Conservation (phyloP, 2,888 invertebrate genomes). For the Frankliniella fusca region DNA sequence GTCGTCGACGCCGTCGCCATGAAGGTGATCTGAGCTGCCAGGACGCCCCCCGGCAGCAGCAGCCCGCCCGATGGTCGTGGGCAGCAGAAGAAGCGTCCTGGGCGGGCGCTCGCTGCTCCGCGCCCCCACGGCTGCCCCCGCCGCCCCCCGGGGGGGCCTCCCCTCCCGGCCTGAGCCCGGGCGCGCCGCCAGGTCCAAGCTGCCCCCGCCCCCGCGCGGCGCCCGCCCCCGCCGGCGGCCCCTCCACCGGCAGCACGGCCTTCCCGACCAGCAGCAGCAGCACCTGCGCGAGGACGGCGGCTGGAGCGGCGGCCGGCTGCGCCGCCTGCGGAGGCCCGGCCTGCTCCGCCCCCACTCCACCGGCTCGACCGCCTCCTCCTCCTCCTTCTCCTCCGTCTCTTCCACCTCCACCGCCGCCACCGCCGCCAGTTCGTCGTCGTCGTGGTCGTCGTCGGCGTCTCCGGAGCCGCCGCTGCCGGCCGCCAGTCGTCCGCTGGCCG, state of each 20-base stretch:
- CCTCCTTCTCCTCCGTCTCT: not conserved
- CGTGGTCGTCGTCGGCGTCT: not conserved
- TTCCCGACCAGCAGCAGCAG: not conserved
- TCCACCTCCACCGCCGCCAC: not conserved
- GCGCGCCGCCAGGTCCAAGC: not conserved
- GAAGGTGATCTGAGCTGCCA: not conserved
- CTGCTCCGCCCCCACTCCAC: slow-evolving; percentile 15
- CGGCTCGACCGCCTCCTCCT: slow-evolving; percentile 16
- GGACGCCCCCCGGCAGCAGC: not conserved
- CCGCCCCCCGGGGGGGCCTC: not conserved
- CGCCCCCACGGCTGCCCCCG: not conserved
- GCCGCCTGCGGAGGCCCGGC: not conserved
- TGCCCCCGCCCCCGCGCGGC: not conserved
- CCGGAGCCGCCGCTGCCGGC: not conserved
- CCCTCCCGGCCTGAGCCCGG: not conserved
- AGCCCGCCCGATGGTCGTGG: not conserved
- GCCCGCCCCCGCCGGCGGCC: not conserved
- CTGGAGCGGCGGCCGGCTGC: not conserved
- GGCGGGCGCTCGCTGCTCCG: not conserved
- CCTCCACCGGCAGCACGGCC: not conserved
- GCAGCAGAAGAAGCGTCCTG: not conserved
- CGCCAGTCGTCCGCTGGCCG: not conserved
- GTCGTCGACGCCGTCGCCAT: too few species aligned
- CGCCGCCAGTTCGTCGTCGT: not conserved
- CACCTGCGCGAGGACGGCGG: not conserved